Conservation (phyloP, 2,797 vertebrate species). For the Mus spretus region DNA sequence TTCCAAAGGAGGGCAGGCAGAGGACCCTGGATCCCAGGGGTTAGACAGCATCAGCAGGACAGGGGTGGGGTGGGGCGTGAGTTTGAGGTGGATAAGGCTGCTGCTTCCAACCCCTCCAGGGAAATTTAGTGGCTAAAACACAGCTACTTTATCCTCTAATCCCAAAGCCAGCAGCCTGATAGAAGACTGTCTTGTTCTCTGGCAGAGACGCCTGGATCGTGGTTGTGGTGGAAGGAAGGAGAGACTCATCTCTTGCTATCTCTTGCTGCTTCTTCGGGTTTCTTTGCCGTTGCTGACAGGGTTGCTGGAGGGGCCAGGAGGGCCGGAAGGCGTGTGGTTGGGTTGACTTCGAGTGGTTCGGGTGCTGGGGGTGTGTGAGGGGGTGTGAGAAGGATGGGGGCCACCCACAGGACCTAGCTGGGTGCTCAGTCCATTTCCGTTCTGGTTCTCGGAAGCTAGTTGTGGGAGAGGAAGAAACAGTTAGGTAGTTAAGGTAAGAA, state of each 20-base stretch:
- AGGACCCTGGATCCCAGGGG: neutral
- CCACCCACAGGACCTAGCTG: conserved; percentile 82
- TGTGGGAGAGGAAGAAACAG: conserved; percentile 67
- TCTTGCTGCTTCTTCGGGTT: conserved; percentile 91
- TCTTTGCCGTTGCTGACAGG: conserved; percentile 93
- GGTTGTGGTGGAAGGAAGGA: neutral
- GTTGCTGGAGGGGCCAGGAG: conserved; percentile 78
- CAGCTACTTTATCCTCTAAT: neutral
- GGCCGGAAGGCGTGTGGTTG: conserved; percentile 85
- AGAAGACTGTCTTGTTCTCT: conserved; percentile 23
- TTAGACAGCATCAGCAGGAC: conserved; percentile 57
- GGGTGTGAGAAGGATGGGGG: conserved; percentile 81
- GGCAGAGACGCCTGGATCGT: conserved; percentile 19
- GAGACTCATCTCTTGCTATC: conserved; percentile 86
- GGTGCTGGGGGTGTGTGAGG: conserved; percentile 86
- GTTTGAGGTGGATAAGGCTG: conserved; percentile 13
- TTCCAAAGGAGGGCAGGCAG: conserved; percentile 21
- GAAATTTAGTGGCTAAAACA: conserved; percentile 65
- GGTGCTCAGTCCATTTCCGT: conserved; percentile 89
- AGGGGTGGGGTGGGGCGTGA: neutral
- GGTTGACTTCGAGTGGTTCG: conserved; percentile 89
- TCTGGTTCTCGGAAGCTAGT: conserved; percentile 89
- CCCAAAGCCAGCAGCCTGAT: neutral
- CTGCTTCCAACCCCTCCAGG: conserved; percentile 28
- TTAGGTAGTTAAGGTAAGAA: conserved; percentile 41